A percentile compares a stretch with the other conserved stretches of the same genome.
Evolutionary conservation across 2,888 invertebrate genomes (phyloP).

Genomic region (Chalcosyrphus nemorum): DNA sequence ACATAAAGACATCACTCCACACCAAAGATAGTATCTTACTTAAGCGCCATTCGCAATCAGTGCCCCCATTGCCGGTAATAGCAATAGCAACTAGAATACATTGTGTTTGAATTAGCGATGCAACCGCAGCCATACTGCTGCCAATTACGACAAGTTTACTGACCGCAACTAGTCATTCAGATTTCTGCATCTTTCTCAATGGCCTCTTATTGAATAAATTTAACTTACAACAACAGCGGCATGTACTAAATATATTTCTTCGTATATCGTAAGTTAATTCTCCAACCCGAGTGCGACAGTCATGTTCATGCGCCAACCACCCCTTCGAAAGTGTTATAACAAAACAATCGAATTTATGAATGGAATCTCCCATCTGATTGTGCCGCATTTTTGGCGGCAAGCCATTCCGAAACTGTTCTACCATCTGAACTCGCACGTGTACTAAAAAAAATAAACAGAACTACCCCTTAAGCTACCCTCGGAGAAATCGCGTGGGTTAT

Average conservation of each 20-base stretch:
- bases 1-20: slow-evolving; percentile 39
- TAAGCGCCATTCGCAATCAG: slow-evolving; percentile 52
- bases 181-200: slow-evolving; percentile 37
- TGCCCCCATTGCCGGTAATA: slow-evolving; percentile 16
- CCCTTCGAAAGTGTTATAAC: slow-evolving; percentile 65
- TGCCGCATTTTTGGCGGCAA: slow-evolving; percentile 61
- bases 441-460: slow-evolving; percentile 69
- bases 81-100: slow-evolving; percentile 21
- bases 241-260: slow-evolving; percentile 57
- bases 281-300: slow-evolving; percentile 21
- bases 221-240: not conserved
- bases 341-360: slow-evolving; percentile 61
- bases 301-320: slow-evolving; percentile 58
- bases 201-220: slow-evolving; percentile 24
- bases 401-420: slow-evolving; percentile 46
- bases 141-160: slow-evolving; percentile 69
- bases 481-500: slow-evolving; percentile 45
- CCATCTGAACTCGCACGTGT: slow-evolving; percentile 41
- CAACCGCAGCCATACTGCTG: slow-evolving; percentile 44
- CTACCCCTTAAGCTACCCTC: slow-evolving; percentile 10
- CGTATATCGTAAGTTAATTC: slow-evolving; percentile 50
- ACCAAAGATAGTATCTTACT: slow-evolving; percentile 37
- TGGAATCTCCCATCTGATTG: slow-evolving; percentile 27
- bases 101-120: slow-evolving; percentile 58
- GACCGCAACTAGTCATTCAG: slow-evolving; percentile 64